These are phyloP conservation scores for Orchestia grillus DNA, from an alignment of 1,140 invertebrate species.

Conservation along the genomic window DNA sequence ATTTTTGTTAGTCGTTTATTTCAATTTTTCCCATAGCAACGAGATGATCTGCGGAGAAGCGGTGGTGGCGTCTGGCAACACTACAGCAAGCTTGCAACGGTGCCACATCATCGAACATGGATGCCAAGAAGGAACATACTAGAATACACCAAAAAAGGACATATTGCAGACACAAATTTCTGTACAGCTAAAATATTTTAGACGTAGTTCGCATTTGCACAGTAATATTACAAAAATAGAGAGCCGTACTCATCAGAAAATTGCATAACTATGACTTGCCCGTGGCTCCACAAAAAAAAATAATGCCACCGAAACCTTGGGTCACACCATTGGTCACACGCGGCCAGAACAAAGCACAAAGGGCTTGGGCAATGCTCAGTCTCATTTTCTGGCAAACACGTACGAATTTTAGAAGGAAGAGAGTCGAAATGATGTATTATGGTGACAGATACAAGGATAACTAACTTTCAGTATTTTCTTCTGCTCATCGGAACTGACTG, in stretches of 20 bases:
- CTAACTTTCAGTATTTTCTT: background rate
- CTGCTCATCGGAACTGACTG: background rate
- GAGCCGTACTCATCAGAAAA: background rate
- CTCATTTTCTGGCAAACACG: background rate
- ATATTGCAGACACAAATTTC: background rate
- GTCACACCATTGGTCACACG: background rate
- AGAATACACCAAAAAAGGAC: background rate
- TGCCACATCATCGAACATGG: slow-evolving; percentile 36
- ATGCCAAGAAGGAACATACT: background rate
- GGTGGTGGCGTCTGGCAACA: background rate
- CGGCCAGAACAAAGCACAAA: background rate
- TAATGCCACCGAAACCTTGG: background rate
- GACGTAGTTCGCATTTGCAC: background rate
- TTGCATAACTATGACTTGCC: background rate
- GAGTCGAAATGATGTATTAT: background rate
- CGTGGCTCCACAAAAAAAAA: background rate
- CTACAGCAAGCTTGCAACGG: background rate
- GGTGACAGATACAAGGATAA: background rate
- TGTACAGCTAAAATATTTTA: background rate
- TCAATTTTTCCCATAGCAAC: slow-evolving; percentile 52
- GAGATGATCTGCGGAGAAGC: background rate
- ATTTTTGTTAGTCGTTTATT: background rate
- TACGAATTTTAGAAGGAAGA: background rate
- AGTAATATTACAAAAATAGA: background rate
- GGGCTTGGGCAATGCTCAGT: background rate